Evolutionary conservation across 1,140 invertebrate species (phyloP).

Genomic region (Heliconius congener): DNA sequence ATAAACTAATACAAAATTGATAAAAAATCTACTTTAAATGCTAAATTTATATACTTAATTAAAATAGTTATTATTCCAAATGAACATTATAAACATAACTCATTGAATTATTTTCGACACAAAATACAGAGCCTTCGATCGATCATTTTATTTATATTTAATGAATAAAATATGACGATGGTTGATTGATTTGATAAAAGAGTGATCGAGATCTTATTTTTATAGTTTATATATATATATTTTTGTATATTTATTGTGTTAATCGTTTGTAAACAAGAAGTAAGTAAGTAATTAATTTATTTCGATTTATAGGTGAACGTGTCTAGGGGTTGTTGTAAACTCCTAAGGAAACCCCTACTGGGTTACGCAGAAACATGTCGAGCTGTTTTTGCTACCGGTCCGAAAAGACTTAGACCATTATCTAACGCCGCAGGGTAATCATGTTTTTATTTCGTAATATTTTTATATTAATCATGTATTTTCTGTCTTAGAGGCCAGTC

Average conservation of each 20-base stretch:
- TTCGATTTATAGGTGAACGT: slow-evolving; percentile 55
- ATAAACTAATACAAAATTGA: background rate
- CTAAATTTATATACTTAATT: too few species aligned
- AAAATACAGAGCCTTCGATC: background rate
- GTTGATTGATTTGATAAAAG: too few species aligned
- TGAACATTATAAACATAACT: background rate
- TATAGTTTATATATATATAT: too few species aligned
- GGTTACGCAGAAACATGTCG: slow-evolving; percentile 90
- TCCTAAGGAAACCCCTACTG: slow-evolving; percentile 84
- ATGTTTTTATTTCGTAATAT: background rate
- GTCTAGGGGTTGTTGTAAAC: slow-evolving; percentile 86
- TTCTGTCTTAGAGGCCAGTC: too few species aligned
- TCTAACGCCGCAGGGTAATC: slow-evolving; percentile 83
- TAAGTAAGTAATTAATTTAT: background rate
- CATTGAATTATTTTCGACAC: background rate
- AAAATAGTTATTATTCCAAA: background rate
- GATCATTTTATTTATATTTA: background rate
- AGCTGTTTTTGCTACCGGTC: slow-evolving; percentile 87
- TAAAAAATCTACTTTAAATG: too few species aligned
- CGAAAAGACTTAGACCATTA: slow-evolving; percentile 82
- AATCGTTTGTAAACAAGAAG: too few species aligned
- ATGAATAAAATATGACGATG: background rate
- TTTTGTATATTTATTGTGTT: too few species aligned
- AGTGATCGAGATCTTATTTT: too few species aligned
- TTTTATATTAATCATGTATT: background rate